Base-by-base conservation (phyloP, 1,140 invertebrate species). In the Ephestia elutella region DNA sequence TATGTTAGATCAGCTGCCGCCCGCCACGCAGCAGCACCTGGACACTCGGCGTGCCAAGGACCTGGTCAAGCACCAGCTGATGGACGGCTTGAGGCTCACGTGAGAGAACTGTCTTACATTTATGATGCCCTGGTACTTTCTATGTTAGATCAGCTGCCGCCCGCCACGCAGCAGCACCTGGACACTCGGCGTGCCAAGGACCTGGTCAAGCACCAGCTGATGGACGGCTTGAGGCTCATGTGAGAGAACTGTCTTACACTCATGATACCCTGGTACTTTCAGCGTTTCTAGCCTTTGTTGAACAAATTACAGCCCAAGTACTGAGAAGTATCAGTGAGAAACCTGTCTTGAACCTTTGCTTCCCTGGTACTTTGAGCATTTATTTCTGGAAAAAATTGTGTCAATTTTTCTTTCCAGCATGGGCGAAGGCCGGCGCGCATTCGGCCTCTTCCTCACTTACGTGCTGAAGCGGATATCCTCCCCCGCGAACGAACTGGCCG, bases 381-480 rank as follows among this genome's bases (percentile, higher is more conserved):
- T n/a, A n/a, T n/a, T n/a, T n/a, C n/a, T n/a, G n/a, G n/a, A n/a
- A n/a, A n/a, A n/a, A n/a, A n/a, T n/a, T n/a, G n/a, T n/a, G n/a
- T n/a, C n/a, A n/a, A n/a, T n/a, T n/a, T 25, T 25, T 25, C 21
- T 25, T 25, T 25, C 21, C 7, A 25, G 21, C 7, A 25, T 85
- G 72, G 83, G 87, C 28, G 90, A 97, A 86, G 94, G 94, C 0
- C 91, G 96, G 9, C 93, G 94, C 78, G 93, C 94, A 0, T 97
- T 98, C 82, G 93, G 94, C 5, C 91, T 95, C 71, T 98, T 96
- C 89, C 89, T 98, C 59, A 92, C 93, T 55, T 92, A 93, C 67
- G 92, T 97, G 59, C 90, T 97, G 62, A 92, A 92, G 77, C 92
- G 94, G 69, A 91, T 92, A 30, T 90, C 92, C 55, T 90, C 90